Evolutionary conservation across 2,888 invertebrate species (phyloP).

Genomic region (Tipula confusa): DNA sequence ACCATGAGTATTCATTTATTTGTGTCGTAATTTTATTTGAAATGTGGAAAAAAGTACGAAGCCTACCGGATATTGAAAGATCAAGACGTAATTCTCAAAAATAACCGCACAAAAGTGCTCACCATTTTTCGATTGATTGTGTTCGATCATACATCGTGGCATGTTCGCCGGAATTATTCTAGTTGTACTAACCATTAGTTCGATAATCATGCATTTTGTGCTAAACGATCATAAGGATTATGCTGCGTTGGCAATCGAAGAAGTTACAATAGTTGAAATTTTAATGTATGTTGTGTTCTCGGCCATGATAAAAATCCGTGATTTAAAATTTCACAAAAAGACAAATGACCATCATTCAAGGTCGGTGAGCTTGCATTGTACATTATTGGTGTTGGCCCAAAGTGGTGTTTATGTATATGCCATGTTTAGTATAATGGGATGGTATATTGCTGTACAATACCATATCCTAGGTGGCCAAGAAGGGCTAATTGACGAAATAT

Average conservation of each 20-base stretch:
- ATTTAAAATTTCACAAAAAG: conserved; percentile 55
- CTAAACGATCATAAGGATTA: conserved; percentile 62
- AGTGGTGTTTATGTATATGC: conserved; percentile 84
- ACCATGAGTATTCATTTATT: conserved; percentile 87
- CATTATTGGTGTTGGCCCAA: conserved; percentile 79
- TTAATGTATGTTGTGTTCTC: conserved; percentile 66
- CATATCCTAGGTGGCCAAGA: conserved; percentile 53
- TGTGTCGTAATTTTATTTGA: conserved; percentile 85
- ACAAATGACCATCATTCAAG: conserved; percentile 49
- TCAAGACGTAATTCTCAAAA: conserved; percentile 46
- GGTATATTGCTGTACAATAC: conserved; percentile 48
- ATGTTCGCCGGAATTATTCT: conserved; percentile 70
- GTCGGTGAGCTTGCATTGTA: conserved; percentile 62
- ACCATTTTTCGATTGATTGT: conserved; percentile 77
- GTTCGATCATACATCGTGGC: conserved; percentile 76
- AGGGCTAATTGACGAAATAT: conserved; percentile 67
- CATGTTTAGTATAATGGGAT: conserved; percentile 76
- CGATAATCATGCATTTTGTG: conserved; percentile 86
- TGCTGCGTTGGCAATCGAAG: conserved; percentile 62
- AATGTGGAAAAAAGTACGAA: conserved; percentile 82
- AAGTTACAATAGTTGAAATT: conserved; percentile 73
- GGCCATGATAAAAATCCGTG: conserved; percentile 62
- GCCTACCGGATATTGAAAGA: conserved; percentile 54
- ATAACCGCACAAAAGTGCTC: conserved; percentile 47
- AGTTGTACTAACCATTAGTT: conserved; percentile 77